Evolutionary conservation across 2,797 vertebrate genomes (phyloP), one percentile per base, ranked within the genome.

Genomic region (Enteromius mattozi): DNA sequence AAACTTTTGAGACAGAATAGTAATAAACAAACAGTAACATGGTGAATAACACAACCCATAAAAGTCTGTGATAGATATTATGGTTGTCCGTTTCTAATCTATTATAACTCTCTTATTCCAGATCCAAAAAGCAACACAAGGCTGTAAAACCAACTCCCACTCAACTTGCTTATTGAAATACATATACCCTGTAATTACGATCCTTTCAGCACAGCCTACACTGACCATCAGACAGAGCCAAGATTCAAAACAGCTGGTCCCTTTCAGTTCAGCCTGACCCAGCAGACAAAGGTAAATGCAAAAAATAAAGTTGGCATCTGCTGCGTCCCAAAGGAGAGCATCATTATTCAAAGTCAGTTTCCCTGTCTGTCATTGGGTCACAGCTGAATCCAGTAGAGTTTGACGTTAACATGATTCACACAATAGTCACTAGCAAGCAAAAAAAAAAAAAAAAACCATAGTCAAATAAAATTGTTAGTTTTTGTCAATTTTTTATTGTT

Each of bases 211-310:
- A 45, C 76, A 63, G 59, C 56, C 70, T 78, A 66, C 71, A 76
- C 71, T 74, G 79, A 40, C 49, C 47, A 16, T 76, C 76, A 54
- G 85, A 91, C 86, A 87, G 78, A 72, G 70, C 66, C 59, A 75
- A 54, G 66, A 78, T 6, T 82, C 9, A 33, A 33, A 85, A 80
- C 80, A 65, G 40, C 37, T 70, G 76, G 54, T 81, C 84, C 54
- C 24, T 66, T 66, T 72, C 27, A 8, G n/a, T 82, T 78, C 45
- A 56, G 24, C 65, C 35, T 66, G 68, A 71, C 74, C 75, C 19
- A 42, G 24, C 45, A 78, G 54, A 82, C 74, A 10, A 27, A 42
- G 65, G 30, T 71, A 61, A 74, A 78, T 71, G 85, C 14, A 45
- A 74, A 49, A 86, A 68, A 78, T 76, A 82, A 77, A 35, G 27